Evolutionary conservation across 1,140 invertebrate genomes (phyloP).

Genomic region (Pachypeltis micranthus): DNA sequence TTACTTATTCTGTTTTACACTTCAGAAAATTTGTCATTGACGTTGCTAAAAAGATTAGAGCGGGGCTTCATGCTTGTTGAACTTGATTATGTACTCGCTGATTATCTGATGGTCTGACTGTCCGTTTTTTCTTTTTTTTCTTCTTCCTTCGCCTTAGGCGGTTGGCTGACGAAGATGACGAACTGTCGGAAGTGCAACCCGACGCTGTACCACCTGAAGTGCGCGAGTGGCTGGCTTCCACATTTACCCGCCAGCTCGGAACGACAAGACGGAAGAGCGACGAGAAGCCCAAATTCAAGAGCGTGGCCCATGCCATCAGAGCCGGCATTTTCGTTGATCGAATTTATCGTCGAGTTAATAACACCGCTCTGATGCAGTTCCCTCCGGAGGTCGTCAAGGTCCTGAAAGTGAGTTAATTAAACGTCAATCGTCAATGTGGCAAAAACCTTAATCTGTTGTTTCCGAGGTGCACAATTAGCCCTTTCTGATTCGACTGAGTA

Average conservation of each 20-base stretch:
- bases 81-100: too few species aligned
- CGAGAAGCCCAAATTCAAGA: constrained; percentile 78
- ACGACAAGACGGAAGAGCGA: constrained; percentile 59
- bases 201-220: constrained; percentile 91
- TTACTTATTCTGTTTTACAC: neutral
- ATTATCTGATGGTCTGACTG: too few species aligned
- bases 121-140: neutral
- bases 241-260: constrained; percentile 84
- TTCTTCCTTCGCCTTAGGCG: constrained; percentile 39
- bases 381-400: constrained; percentile 75
- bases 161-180: constrained; percentile 80
- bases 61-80: too few species aligned
- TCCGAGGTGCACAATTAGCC: neutral
- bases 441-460: too few species aligned
- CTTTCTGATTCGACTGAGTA: neutral
- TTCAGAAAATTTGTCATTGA: neutral
- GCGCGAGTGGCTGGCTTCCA: constrained; percentile 91
- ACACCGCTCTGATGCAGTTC: constrained; percentile 75
- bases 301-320: constrained; percentile 93
- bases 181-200: constrained; percentile 87
- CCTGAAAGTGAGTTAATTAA: constrained; percentile 58
- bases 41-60: neutral
- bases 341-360: constrained; percentile 81
- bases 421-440: too few species aligned
- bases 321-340: constrained; percentile 96